Base-by-base conservation (phyloP, 2,797 vertebrate genomes). In the Carduelis carduelis region DNA sequence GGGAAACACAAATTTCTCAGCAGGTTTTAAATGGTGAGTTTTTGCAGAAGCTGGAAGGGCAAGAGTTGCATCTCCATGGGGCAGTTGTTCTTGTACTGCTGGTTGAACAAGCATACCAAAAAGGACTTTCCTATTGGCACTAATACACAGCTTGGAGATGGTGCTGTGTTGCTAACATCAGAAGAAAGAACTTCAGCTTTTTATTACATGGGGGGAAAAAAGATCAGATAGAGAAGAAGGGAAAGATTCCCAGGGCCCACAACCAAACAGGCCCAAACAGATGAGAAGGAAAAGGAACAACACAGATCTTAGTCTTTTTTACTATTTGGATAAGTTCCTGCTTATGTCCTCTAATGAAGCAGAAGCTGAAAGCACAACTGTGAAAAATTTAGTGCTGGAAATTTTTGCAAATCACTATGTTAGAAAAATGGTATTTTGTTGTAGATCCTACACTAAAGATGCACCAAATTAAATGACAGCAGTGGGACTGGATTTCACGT, bases 161-260 rank as follows among this genome's bases (percentile, higher is more conserved):
- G 30, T 30, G 56, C 43, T 1, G 1, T 22, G 11, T 22, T 72
- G 82, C 69, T 70, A 26, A 50, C 53, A 70, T 57, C 65, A 50
- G 69, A 44, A 41, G 30, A 39, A 71, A 83, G 39, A 92, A 85
- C 65, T 57, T 65, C 60, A 87, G 47, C 46, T 34, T 86, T 91
- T 86, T 46, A 56, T 71, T 80, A 43, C 9, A 16, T 1, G 10
- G 12, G 8, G 5, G 0, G 1, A 11, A 20, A 65, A 69, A 53
- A 66, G 32, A 53, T 59, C 49, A 78, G 41, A 60, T 5, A 43
- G 27, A 63, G 53, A 22, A 66, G 68, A 61, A 70, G 5, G 12
- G 50, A 43, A 28, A 65, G 61, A 50, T 49, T 90, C 74, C n/a
- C 34, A 52, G 12, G 68, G 16, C 44, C 8, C 32, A 21, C 50